Base-by-base conservation (phyloP, 2,888 invertebrate genomes). In the Campoletis raptor region DNA sequence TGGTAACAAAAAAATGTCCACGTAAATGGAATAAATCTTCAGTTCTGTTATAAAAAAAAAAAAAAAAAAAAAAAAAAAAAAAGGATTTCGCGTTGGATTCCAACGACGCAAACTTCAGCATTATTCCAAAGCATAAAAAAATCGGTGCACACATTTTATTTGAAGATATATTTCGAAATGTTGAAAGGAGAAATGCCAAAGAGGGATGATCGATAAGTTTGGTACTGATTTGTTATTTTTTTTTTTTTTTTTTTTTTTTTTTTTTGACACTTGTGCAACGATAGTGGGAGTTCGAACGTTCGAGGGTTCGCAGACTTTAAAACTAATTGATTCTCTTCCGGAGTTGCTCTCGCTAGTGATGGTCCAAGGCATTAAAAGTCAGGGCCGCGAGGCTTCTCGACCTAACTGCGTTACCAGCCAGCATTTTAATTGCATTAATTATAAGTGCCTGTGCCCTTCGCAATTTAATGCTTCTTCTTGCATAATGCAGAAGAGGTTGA, bases 401-500 rank as follows among this genome's bases (percentile, higher is more conserved):
- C 80, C 66, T 81, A 86, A 86, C 80, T 37, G 69, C 70, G 72
- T 83, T 83, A 80, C 86, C 80, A 67, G 83, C 66, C 69, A 77
- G 83, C 73, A 72, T 83, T 86, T 83, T 84, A 84, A 86, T 86
- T 86, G 83, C 78, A 84, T 86, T 86, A 83, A 84, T 86, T 83
- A 81, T 61, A 83, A 84, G 57, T 73, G 86, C 64, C 64, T 61
- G 86, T 81, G 86, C 57, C 83, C 78, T 83, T 70, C 67, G 83
- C 67, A 73, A 78, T 83, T 86, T 81, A 81, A 84, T 81, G 81
- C 69, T 83, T 69, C 78, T 45, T 70, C 83, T n/a, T n/a, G n/a
- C 81, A 84, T 81, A 78, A 81, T 81, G 74, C 45, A 69, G 45
- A 64, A 70, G 12, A 40, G 78, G 48, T 37, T 30, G 45, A 67